A percentile compares a stretch with the other conserved stretches of the same genome.
Evolutionary conservation across 1,140 invertebrate species (phyloP).

Genomic region (Oedothorax gibbosus): DNA sequence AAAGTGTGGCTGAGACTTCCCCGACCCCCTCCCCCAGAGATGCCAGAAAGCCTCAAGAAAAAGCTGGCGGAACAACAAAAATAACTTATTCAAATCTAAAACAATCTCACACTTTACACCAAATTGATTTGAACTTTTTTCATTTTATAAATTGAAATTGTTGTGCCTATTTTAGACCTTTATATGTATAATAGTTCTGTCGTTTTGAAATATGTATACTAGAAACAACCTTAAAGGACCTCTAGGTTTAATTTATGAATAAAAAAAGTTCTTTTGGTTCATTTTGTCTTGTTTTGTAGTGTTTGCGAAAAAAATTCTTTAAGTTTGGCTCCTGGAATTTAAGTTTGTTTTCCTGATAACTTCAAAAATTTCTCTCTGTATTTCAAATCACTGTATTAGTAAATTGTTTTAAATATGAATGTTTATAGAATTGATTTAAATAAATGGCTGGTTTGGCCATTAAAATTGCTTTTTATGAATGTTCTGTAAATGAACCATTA

Average conservation of each 20-base stretch:
- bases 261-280: conserved; percentile 10
- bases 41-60: conserved; percentile 95
- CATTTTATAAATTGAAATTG: conserved; percentile 19
- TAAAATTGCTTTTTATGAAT: too few species aligned
- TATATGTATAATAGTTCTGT: conserved; percentile 33
- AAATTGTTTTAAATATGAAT: too few species aligned
- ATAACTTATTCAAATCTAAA: conserved; percentile 61
- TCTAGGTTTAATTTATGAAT: conserved; percentile 15
- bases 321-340: too few species aligned
- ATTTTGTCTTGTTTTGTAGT: neutral
- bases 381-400: too few species aligned
- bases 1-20: conserved; percentile 92
- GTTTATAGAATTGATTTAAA: too few species aligned
- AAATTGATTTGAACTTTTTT: conserved; percentile 14
- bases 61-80: conserved; percentile 76
- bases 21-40: conserved; percentile 96
- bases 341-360: too few species aligned
- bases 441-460: too few species aligned
- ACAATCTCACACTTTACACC: neutral
- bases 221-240: conserved; percentile 1
- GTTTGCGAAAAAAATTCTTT: neutral
- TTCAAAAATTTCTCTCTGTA: too few species aligned
- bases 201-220: conserved; percentile 6
- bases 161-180: conserved; percentile 29
- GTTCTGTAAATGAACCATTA: too few species aligned